Base-by-base conservation (phyloP, 2,888 invertebrate genomes). In the Drosophila cracens region DNA sequence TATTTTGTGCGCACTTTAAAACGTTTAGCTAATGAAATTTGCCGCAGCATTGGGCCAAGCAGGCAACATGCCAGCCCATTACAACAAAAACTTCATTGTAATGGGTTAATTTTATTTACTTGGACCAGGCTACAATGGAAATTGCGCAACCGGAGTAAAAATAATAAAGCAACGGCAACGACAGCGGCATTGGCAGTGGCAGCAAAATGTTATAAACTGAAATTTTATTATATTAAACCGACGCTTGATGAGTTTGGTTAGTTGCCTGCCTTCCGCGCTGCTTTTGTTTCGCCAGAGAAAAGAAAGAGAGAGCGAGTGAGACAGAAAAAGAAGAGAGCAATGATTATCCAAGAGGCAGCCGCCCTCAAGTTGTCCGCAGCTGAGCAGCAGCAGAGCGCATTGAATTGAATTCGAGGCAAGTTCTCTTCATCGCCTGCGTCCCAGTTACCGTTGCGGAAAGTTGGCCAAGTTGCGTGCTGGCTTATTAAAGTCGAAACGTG, bases 161-260 rank as follows among this genome's bases (percentile, higher is more conserved):
- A 80, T 80, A 80, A 89, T 87, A 84, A 89, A 86, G 78, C 87
- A 80, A 59, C 69, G 59, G 18, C 59, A 33, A 31, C 60, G 40
- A 13, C 18, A 27, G 58, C 49, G 34, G 76, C 58, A 56, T 6
- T 33, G 40, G 57, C 68, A 49, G 49, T 61, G 76, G 71, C 69
- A 69, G 57, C 74, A 70, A 85, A 85, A 88, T 90, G 87, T 87
- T 90, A 80, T 89, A 90, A 87, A 84, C 89, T 89, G 89, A 90
- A 90, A 82, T 90, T 87, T 89, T 89, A 90, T 87, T 87, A 90
- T 87, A 87, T 89, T 90, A 90, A 87, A 89, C 84, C 89, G 87
- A 81, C 84, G 89, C 84, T 87, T 89, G 90, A 87, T 90, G 89
- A 89, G 86, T 90, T 90, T 76, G 85, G 86, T 86, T 89, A 89